A percentile compares a stretch with the other conserved stretches of the same genome.
These are phyloP conservation scores for Merluccius polli DNA, from an alignment of 2,797 vertebrate genomes.

Conservation along the genomic window DNA sequence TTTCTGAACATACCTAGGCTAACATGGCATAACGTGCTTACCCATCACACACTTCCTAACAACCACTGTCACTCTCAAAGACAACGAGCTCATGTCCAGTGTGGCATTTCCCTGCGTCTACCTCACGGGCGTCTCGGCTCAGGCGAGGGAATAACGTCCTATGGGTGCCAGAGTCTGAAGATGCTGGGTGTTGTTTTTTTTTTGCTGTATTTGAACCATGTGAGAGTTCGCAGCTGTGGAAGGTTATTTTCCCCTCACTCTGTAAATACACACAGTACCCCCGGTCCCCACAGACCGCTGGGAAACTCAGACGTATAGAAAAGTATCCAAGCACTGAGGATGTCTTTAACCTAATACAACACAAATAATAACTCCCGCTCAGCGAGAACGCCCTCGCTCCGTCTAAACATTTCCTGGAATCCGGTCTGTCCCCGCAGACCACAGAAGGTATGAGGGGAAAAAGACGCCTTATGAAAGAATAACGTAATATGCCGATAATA, in stretches of 20 bases:
- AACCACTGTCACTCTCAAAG: no score
- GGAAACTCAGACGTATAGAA: conserved; percentile 11
- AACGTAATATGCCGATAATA: neutral
- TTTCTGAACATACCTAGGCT: neutral
- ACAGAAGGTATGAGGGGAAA: neutral
- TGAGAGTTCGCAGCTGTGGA: conserved; percentile 3
- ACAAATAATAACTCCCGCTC: neutral
- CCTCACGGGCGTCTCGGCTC: no score
- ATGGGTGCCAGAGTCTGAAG: no score
- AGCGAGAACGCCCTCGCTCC: neutral
- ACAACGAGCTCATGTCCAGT: no score
- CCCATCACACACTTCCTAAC: neutral
- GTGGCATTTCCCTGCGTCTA: no score
- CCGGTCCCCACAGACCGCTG: neutral
- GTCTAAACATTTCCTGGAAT: neutral
- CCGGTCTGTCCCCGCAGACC: neutral
- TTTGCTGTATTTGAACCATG: no score
- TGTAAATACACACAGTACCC: conserved; percentile 13
- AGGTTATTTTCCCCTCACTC: conserved; percentile 38
- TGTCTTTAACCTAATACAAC: neutral
- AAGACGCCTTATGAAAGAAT: neutral
- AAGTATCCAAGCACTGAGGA: no score
- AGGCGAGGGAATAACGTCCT: no score
- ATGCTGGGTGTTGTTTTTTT: no score
- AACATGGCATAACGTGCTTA: no score